phyloP scores from a whole-genome alignment of 2,888 invertebrate species.

The Myopa testacea region DNA sequence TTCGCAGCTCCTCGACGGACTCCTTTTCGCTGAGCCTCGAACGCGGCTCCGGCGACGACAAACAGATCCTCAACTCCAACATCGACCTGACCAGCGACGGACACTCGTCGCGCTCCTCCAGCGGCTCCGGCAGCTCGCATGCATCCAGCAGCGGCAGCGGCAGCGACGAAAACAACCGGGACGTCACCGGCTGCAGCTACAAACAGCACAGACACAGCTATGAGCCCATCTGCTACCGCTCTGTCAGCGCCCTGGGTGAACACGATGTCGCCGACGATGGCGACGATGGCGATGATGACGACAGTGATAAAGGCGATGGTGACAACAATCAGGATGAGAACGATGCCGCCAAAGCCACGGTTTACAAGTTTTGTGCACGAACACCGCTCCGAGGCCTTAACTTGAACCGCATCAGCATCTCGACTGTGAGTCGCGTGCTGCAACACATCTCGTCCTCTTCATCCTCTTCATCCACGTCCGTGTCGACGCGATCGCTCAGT shows the following conservation, averaged over 20 bases:
- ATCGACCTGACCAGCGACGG: conserved; percentile 66
- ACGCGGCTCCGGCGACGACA: conserved; percentile 57
- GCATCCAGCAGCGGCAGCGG: conserved; percentile 60
- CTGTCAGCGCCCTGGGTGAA: conserved; percentile 15
- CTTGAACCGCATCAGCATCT: conserved; percentile 68
- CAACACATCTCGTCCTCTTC: conserved; percentile 73
- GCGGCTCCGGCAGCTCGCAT: conserved; percentile 49
- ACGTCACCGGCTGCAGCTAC: not conserved
- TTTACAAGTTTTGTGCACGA: conserved; percentile 50
- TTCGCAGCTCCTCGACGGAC: conserved; percentile 67
- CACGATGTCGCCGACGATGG: conserved; percentile 51
- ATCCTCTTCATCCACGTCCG: conserved; percentile 71
- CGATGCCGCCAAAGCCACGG: conserved; percentile 46
- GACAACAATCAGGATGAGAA: conserved; percentile 30
- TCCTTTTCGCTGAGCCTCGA: conserved; percentile 64
- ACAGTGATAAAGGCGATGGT: conserved; percentile 22
- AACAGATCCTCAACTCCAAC: conserved; percentile 57
- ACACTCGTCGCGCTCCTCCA: conserved; percentile 63
- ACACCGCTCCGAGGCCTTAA: conserved; percentile 57
- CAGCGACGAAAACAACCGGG: conserved; percentile 36
- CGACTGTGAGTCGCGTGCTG: conserved; percentile 77
- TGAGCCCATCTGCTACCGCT: conserved; percentile 18
- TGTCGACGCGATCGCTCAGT: conserved; percentile 73
- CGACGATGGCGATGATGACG: conserved; percentile 11
- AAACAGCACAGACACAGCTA: conserved; percentile 23